Base-by-base conservation (phyloP, 2,113 vertebrate genomes). In the Macrotus californicus region DNA sequence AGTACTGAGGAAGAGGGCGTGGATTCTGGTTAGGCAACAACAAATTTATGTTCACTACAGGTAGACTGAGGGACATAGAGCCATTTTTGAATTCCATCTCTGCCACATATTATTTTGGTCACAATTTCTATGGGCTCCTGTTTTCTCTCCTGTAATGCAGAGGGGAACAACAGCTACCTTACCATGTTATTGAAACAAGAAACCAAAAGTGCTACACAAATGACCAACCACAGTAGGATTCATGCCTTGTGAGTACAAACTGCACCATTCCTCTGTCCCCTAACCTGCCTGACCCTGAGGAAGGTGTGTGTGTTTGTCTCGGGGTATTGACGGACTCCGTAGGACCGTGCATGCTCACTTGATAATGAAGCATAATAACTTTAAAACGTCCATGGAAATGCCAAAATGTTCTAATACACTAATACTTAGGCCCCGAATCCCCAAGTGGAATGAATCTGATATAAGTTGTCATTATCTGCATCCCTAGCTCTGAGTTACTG, bases 211-310 rank as follows among this genome's bases (percentile, higher is more conserved):
- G 12, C 24, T 69, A 0, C 43, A 43, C 70, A 50, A 11, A 16
- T 16, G 18, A 31, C 11, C 10, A 34, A 34, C 5, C 18, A 5
- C 52, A 29, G 0, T 50, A 1, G 14, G 7, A 22, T 2, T 86
- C 31, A 7, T 5, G 2, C 0, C 5, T 6, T 14, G 7, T 19
- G n/a, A 36, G 81, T 19, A 24, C 31, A 8, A 39, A 39, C 39
- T 7, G 0, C 1, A 0, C 34, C 12, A 1, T n/a, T 39, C 50
- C 14, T 83, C 84, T 31, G 59, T 15, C 13, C 41, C 26, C 69
- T 29, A 9, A 12, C 34, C 21, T 11, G 14, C 6, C 0, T 4
- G 4, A 29, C 21, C 15, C 75, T 4, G 24, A 2, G 31, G 72
- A 13, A 26, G 36, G 43, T 29, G 12, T 43, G 21, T 66, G 34